Percentiles rank a stretch among this genome's conserved stretches.
Conservation (phyloP, 2,888 invertebrate genomes). For the Hirtodrosophila cameraria region DNA sequence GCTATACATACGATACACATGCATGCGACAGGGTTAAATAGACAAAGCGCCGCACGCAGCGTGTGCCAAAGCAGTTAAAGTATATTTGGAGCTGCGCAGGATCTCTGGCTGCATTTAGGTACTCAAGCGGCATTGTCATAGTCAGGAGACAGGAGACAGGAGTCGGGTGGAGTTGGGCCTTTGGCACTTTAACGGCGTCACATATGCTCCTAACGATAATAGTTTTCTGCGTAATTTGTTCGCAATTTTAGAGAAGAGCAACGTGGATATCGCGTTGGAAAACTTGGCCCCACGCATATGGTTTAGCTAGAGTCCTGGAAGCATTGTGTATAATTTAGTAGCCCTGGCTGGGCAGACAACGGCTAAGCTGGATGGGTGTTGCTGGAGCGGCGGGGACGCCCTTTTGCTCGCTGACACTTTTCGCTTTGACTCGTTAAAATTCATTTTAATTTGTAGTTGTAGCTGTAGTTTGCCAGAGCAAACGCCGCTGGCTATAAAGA, state of each 20-base stretch:
- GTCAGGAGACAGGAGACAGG: conserved; percentile 11
- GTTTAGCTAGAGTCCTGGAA: conserved; percentile 11
- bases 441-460: conserved; percentile 71
- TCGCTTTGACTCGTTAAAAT: conserved; percentile 78
- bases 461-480: conserved; percentile 20
- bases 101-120: conserved; percentile 67
- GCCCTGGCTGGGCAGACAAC: conserved; percentile 14
- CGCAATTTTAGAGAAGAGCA: conserved; percentile 62
- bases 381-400: conserved; percentile 3
- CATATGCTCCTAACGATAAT: conserved; percentile 84
- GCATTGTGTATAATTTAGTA: conserved; percentile 72
- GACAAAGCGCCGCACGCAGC: conserved; percentile 54
- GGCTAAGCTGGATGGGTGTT: conserved; percentile 3
- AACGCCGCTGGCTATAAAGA: conserved; percentile 38
- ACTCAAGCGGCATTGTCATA: conserved; percentile 61
- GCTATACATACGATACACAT: conserved; percentile 40
- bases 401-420: conserved; percentile 62
- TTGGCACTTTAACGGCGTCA: conserved; percentile 66
- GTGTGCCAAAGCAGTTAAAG: conserved; percentile 12
- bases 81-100: conserved; percentile 10
- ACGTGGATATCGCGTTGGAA: conserved; percentile 53
- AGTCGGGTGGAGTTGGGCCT: conserved; percentile 28
- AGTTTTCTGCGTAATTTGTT: conserved; percentile 84
- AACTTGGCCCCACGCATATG: conserved; percentile 48
- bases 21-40: conserved; percentile 56